A percentile compares a stretch with the other conserved stretches of the same genome.
These are phyloP conservation scores for Peucedramus taeniatus DNA, from an alignment of 2,113 vertebrate species.

Conservation along the genomic window DNA sequence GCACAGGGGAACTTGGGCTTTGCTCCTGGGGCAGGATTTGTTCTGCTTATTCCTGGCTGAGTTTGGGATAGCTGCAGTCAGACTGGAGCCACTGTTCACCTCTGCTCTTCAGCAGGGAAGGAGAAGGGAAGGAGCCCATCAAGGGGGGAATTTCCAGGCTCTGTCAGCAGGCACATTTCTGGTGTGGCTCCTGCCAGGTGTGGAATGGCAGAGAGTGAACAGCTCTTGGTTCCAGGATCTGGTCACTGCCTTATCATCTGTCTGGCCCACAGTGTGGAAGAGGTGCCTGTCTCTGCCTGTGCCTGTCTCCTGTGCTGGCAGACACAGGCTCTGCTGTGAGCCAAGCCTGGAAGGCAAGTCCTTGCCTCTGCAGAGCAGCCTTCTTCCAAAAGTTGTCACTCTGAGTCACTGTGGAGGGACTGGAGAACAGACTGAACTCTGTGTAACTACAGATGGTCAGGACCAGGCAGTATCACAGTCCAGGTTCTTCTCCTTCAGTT, in stretches of 20 bases:
- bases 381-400: neutral
- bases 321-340: neutral
- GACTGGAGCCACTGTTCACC: neutral
- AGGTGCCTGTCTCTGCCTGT: neutral
- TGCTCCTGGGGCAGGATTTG: neutral
- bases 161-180: neutral
- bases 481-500: neutral
- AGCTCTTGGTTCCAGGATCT: neutral
- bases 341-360: neutral
- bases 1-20: neutral
- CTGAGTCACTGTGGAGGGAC: neutral
- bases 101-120: neutral
- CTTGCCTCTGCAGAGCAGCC: neutral
- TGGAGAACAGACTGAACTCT: neutral
- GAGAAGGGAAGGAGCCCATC: fast-evolving
- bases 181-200: neutral
- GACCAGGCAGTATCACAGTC: neutral
- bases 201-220: neutral
- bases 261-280: neutral
- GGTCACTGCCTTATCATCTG: neutral
- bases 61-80: neutral
- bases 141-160: neutral
- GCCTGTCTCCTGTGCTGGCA: neutral
- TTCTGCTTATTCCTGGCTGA: neutral
- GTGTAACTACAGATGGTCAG: neutral